These are phyloP conservation scores for Agelas oroides DNA, from an alignment of 37 sponge, comb jelly and placozoan genomes.

Conservation along the genomic window DNA sequence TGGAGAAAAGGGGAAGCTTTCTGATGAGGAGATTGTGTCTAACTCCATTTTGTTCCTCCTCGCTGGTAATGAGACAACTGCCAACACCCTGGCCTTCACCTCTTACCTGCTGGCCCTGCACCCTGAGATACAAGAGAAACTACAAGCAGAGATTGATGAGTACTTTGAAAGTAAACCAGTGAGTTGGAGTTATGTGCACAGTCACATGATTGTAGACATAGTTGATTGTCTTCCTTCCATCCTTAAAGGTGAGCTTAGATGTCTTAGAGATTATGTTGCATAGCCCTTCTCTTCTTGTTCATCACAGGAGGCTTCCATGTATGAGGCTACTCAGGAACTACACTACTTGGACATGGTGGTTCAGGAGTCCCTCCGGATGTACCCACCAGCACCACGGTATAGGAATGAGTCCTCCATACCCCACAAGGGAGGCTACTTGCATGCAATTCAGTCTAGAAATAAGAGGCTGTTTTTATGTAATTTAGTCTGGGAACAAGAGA, in stretches of 20 bases:
- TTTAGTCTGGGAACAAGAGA: too few relatives aligned
- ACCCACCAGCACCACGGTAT: slow-evolving; percentile 79
- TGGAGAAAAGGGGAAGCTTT: slow-evolving; percentile 11
- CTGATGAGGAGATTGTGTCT: slow-evolving; percentile 53
- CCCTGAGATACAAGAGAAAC: slow-evolving; percentile 59
- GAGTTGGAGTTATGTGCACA: background rate
- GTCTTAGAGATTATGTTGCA: too few relatives aligned
- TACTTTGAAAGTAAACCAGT: slow-evolving; percentile 51
- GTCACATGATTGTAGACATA: too few relatives aligned
- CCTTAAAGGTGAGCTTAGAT: too few relatives aligned
- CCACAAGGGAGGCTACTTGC: too few relatives aligned
- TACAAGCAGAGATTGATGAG: slow-evolving; percentile 38
- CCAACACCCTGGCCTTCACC: slow-evolving; percentile 49
- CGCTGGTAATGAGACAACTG: slow-evolving; percentile 77
- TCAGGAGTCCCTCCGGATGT: slow-evolving; percentile 80
- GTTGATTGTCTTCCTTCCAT: too few relatives aligned
- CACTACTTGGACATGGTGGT: slow-evolving; percentile 80
- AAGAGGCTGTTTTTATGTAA: too few relatives aligned
- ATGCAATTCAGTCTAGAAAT: too few relatives aligned
- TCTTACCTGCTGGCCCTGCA: slow-evolving; percentile 59
- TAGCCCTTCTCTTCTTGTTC: too few relatives aligned
- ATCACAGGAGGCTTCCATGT: slow-evolving; percentile 64
- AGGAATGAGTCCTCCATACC: too few relatives aligned
- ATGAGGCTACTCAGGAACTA: slow-evolving; percentile 72
- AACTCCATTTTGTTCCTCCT: slow-evolving; percentile 50